phyloP scores from a whole-genome alignment of 2,888 invertebrate species.

The Galerucella pusilla region DNA sequence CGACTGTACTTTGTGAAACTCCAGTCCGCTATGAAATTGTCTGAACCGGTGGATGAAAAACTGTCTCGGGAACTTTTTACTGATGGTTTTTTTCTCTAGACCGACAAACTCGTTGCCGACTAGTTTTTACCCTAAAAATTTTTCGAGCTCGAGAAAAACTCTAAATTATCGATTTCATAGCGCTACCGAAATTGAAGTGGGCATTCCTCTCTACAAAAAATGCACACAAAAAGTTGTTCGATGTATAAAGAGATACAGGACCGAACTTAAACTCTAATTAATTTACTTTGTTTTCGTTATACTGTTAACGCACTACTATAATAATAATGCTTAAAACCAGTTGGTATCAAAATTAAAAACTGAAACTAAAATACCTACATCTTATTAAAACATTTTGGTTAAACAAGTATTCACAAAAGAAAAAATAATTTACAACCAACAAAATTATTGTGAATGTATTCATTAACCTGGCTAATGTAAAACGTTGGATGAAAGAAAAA shows the following conservation, averaged over 20 bases:
- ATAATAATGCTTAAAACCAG: not conserved
- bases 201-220: slow-evolving; percentile 55
- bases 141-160: slow-evolving; percentile 59
- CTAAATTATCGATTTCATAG: slow-evolving; percentile 60
- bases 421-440: too few species aligned
- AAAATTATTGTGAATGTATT: too few species aligned
- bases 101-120: slow-evolving; percentile 61
- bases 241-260: slow-evolving; percentile 44
- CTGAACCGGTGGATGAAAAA: slow-evolving; percentile 62
- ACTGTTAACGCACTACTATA: not conserved
- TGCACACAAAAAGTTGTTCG: slow-evolving; percentile 49
- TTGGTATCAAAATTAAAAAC: too few species aligned
- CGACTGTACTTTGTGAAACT: slow-evolving; percentile 50
- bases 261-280: slow-evolving; percentile 22
- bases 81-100: slow-evolving; percentile 56
- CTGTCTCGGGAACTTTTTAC: slow-evolving; percentile 62
- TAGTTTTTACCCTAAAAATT: slow-evolving; percentile 62
- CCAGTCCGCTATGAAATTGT: slow-evolving; percentile 60
- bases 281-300: not conserved
- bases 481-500: too few species aligned
- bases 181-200: slow-evolving; percentile 59
- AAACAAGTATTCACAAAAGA: too few species aligned
- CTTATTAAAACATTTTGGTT: too few species aligned
- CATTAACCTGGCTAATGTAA: too few species aligned
- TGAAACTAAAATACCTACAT: too few species aligned